Evolutionary conservation across 2,113 vertebrate genomes (phyloP), one percentile per base, ranked within the genome.

Genomic region (Plecturocebus donacophilus): DNA sequence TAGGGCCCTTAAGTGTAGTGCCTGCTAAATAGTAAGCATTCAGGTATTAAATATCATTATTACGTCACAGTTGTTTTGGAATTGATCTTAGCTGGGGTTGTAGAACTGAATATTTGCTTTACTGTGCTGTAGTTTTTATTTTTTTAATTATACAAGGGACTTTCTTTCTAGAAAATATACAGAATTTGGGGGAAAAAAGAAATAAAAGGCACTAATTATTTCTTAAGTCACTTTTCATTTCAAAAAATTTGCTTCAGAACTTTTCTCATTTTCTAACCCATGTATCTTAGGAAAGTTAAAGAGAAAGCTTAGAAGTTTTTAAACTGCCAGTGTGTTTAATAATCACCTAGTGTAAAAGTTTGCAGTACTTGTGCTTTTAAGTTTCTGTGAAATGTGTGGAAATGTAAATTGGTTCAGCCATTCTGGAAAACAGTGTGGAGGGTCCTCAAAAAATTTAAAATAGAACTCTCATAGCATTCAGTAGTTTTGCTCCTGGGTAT

Each of bases 201-300:
- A 91, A 52, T 92, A 17, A 94, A 80, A 91, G 4, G 61, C 30
- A 45, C 13, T 38, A 49, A 91, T 73, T 47, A 84, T 84, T 84
- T 94, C 42, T 89, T 86, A 76, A 71, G 35, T 87, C 27, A 56
- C 35, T 77, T 92, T 68, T 49, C 93, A 38, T 88, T 94, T 96
- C 32, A 97, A 35, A 89, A 86, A 85, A 76, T 66, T 91, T 85
- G n/a, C 49, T 80, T 91, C 35, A 82, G 40, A 80, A 87, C 16
- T 90, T 84, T 93, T 95, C 45, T 19, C 8, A 35, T 58, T 38
- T 87, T 23, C 61, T 64, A 64, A 32, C 61, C 12, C 12, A 64
- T 30, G 27, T 64, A 30, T 64, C 61, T 64, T 64, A 64, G 61
- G 61, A 30, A 64, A 64, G 61, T 64, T 64, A 64, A 64, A 52